phyloP scores from a whole-genome alignment of 1,140 invertebrate genomes.

The Aleiodes sp. region DNA sequence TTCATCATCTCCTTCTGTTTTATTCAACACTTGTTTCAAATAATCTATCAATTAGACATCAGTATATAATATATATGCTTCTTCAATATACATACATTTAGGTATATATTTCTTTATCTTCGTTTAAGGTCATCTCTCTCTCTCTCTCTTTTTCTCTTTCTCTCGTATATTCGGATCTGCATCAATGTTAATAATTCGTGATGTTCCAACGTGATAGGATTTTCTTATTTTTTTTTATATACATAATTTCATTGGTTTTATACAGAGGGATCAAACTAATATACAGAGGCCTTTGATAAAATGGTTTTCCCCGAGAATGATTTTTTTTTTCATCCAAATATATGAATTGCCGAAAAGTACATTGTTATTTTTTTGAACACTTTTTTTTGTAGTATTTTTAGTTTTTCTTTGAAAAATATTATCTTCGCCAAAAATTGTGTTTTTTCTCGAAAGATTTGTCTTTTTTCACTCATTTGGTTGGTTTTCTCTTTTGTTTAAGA shows the following conservation, averaged over 20 bases:
- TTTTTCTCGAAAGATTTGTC: slow-evolving; percentile 11
- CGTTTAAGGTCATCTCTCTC: slow-evolving; percentile 31
- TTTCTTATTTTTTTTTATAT: no score
- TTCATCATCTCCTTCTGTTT: background rate
- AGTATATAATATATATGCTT: slow-evolving; percentile 61
- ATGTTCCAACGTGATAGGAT: slow-evolving; percentile 39
- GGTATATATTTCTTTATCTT: slow-evolving; percentile 45
- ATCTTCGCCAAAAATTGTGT: slow-evolving; percentile 23
- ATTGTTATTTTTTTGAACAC: slow-evolving; percentile 26
- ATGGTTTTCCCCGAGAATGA: slow-evolving; percentile 45
- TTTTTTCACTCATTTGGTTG: background rate
- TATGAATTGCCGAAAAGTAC: slow-evolving; percentile 32
- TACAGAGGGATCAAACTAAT: slow-evolving; percentile 43
- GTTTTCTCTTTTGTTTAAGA: slow-evolving; percentile 5
- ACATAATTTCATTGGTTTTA: slow-evolving; percentile 19
- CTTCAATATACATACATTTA: slow-evolving; percentile 54
- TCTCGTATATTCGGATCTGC: slow-evolving; percentile 30
- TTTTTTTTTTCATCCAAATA: slow-evolving; percentile 36
- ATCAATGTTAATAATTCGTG: slow-evolving; percentile 42
- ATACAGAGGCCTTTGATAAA: slow-evolving; percentile 53
- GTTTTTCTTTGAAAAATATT: slow-evolving; percentile 1
- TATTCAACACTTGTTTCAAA: slow-evolving; percentile 57
- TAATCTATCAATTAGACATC: slow-evolving; percentile 56
- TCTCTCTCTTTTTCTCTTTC: no score
- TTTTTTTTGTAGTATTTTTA: background rate